Base-by-base conservation (phyloP, 2,888 invertebrate species). In the Eupithecia centaureata region DNA sequence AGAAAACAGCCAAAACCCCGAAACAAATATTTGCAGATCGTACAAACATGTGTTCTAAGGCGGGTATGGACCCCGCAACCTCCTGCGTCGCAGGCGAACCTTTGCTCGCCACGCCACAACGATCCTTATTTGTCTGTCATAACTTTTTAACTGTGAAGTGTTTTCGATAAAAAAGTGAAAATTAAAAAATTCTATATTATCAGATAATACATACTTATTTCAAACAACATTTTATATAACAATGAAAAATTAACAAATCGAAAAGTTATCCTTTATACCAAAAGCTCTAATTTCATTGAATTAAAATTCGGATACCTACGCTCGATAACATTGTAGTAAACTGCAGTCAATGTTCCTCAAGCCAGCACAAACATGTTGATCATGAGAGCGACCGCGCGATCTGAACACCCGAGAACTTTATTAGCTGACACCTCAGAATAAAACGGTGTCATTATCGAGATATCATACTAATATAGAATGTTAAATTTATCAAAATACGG, bases 401-500 rank as follows among this genome's bases (percentile, higher is more conserved):
- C 64, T 25, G 71, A 60, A 32, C 71, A 67, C 63, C 81, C 67
- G 74, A 84, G 76, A 82, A 80, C 81, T 86, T 89, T 86, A 89
- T 88, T 86, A 88, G 81, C 78, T 81, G 84, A 87, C 90, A 88
- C 89, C 84, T 86, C 78, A 72, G 77, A 84, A 86, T 85, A 86
- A 87, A 88, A 86, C 82, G 78, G 81, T 76, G 83, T 88, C 86
- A 88, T 88, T 87, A 90, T 88, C 88, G 85, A 81, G 83, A 87
- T 89, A 87, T 86, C 86, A 87, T 85, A 89, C 86, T 89, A 89
- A 91, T 91, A 82, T 87, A 82, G 84, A 86, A 88, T 86, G 88
- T 88, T 78, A 84, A 89, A 90, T 90, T 89, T 90, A 90, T 91
- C 88, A 90, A 88, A 90, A 84, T 86, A 85, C 79, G 82, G 81